phyloP scores from a whole-genome alignment of 2,113 vertebrate genomes.

The Neoarius graeffei region DNA sequence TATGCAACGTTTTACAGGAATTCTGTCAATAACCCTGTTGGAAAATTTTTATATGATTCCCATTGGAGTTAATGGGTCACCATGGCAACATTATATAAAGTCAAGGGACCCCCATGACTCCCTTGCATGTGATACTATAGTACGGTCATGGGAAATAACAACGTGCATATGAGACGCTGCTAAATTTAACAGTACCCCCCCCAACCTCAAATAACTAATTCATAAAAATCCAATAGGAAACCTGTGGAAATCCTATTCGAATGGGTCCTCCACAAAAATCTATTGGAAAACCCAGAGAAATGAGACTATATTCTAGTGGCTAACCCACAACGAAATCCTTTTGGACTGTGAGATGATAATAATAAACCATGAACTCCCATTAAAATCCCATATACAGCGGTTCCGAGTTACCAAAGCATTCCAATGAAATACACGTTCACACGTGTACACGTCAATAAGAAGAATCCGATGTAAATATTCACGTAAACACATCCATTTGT shows the following conservation, averaged over 20 bases:
- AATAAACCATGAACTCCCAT: not conserved
- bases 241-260: not conserved
- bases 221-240: not conserved
- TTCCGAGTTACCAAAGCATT: not conserved
- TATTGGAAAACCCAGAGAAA: not conserved
- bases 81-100: not conserved
- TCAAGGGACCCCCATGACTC: not conserved
- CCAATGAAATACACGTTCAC: not conserved
- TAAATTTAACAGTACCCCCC: not conserved
- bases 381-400: not conserved
- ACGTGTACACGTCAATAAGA: not conserved
- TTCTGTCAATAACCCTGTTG: not conserved
- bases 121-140: not conserved
- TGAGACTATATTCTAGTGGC: not conserved
- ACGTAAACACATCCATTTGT: not conserved
- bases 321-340: not conserved
- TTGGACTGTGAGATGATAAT: not conserved
- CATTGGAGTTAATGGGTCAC: not conserved
- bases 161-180: not conserved
- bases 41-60: not conserved
- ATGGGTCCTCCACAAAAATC: not conserved
- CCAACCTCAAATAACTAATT: not conserved
- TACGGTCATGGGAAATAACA: not conserved
- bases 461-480: not conserved
- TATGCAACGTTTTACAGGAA: not conserved